Evolutionary conservation across 2,797 vertebrate species (phyloP).

Genomic region (Cossypha polioptera): DNA sequence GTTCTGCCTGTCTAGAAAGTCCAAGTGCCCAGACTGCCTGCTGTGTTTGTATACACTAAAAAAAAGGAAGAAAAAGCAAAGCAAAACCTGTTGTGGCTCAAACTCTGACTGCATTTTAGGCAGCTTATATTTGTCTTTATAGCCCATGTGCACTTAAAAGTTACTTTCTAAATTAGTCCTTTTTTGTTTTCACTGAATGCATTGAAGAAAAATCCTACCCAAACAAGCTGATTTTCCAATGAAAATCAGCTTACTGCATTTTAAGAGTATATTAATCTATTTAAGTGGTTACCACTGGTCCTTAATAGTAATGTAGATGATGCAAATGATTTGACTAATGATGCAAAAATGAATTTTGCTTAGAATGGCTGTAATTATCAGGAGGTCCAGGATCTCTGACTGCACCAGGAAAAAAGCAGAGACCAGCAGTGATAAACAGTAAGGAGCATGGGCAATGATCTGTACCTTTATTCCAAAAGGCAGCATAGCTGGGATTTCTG

Average conservation of each 20-base stretch:
- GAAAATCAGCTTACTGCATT: constrained; percentile 12
- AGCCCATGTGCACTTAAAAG: constrained; percentile 16
- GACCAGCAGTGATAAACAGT: background rate
- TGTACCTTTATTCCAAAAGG: background rate
- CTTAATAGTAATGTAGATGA: background rate
- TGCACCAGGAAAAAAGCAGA: background rate
- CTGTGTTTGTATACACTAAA: constrained; percentile 18
- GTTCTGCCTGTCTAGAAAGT: constrained; percentile 48
- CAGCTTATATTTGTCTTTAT: constrained; percentile 37
- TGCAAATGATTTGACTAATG: background rate
- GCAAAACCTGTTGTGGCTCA: background rate
- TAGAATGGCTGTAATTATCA: background rate
- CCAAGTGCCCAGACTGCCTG: background rate
- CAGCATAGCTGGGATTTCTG: background rate
- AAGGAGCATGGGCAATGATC: background rate
- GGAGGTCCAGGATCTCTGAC: background rate
- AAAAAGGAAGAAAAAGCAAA: background rate
- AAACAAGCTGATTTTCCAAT: constrained; percentile 40
- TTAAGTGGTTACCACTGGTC: background rate
- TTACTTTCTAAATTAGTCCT: constrained; percentile 47
- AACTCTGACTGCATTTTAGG: constrained; percentile 45
- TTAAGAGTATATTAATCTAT: constrained; percentile 10
- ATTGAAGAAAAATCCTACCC: constrained; percentile 23
- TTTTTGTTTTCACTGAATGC: background rate
- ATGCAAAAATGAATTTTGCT: background rate